A percentile compares a stretch with the other conserved stretches of the same genome.
phyloP scores from a whole-genome alignment of 1,140 invertebrate species.

The Trichomalopsis sarcophagae region DNA sequence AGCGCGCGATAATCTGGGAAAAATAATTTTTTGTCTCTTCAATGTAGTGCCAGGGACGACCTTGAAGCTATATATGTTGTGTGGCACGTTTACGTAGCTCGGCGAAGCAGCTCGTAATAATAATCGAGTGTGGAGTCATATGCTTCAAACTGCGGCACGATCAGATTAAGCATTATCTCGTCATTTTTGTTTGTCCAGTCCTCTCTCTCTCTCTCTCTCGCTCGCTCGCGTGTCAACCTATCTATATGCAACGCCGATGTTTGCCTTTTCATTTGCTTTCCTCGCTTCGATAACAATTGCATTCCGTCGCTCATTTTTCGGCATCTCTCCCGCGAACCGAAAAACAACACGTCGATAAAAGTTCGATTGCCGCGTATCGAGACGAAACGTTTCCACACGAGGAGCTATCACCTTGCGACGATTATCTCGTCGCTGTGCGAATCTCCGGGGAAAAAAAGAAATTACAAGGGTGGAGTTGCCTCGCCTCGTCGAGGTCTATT shows the following conservation, averaged over 20 bases:
- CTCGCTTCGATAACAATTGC: background rate
- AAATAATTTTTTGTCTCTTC: background rate
- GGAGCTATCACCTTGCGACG: background rate
- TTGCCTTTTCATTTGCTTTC: background rate
- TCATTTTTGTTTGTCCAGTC: background rate
- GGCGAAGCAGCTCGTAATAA: background rate
- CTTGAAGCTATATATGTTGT: background rate
- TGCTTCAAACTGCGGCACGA: no score
- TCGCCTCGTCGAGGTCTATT: background rate
- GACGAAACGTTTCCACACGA: background rate
- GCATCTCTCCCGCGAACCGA: background rate
- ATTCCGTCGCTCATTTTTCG: background rate
- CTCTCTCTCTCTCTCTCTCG: no score
- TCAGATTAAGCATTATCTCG: background rate
- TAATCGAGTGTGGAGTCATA: background rate
- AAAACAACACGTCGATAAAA: background rate
- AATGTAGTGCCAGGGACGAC: background rate
- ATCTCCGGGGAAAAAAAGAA: background rate
- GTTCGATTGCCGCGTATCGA: background rate
- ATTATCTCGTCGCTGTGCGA: background rate
- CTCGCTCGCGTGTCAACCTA: no score
- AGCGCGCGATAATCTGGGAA: background rate
- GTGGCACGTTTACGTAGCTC: no score
- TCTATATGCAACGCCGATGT: no score
- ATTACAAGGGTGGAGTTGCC: background rate